Evolutionary conservation across 2,888 invertebrate species (phyloP).

Genomic region (Heteromurus nitidus): DNA sequence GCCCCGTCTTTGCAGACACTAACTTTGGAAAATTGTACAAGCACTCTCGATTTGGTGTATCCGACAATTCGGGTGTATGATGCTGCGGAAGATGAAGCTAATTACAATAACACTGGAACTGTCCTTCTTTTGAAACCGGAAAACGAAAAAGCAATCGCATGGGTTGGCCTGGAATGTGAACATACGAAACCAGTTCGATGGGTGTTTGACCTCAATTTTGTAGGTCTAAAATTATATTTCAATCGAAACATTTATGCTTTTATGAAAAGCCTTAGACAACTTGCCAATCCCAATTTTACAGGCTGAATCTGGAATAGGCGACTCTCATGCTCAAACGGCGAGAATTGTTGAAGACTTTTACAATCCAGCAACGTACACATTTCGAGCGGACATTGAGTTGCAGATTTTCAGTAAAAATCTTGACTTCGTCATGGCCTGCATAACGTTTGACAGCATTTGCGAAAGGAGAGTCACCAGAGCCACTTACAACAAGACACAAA

Average conservation of each 20-base stretch:
- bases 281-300: neutral
- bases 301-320: conserved; percentile 5
- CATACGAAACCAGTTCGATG: conserved; percentile 44
- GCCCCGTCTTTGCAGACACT: too few species aligned
- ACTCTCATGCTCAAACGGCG: conserved; percentile 19
- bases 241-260: too few species aligned
- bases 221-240: neutral
- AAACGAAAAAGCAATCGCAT: conserved; percentile 13
- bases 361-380: conserved; percentile 10
- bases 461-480: conserved; percentile 25
- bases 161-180: conserved; percentile 39
- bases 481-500: neutral
- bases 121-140: neutral
- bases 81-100: neutral
- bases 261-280: too few species aligned
- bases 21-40: neutral
- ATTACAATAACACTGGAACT: conserved; percentile 37
- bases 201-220: conserved; percentile 33
- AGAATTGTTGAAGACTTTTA: conserved; percentile 20
- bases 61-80: conserved; percentile 31
- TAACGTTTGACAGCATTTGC: conserved; percentile 31
- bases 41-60: neutral
- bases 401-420: neutral
- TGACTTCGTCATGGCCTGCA: conserved; percentile 24
- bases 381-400: conserved; percentile 26